Conservation (phyloP, 1,140 invertebrate genomes). For the Lethrus apterus region DNA sequence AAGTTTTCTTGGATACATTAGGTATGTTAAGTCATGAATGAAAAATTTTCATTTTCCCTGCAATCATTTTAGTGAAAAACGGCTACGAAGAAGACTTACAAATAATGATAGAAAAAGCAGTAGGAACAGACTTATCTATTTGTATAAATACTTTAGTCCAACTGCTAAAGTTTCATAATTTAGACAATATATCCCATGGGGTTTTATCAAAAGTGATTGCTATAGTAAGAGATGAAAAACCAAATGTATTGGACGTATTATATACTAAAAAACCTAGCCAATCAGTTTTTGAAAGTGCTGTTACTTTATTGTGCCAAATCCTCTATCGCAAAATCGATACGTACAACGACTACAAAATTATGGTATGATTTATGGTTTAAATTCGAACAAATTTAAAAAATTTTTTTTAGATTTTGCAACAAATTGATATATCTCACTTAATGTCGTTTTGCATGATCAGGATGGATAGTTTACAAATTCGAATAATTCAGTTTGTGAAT, state of each 20-base stretch:
- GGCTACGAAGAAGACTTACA: neutral
- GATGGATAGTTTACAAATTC: slow-evolving; percentile 25
- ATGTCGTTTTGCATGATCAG: slow-evolving; percentile 1
- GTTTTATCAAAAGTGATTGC: slow-evolving; percentile 27
- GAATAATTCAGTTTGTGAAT: slow-evolving; percentile 28
- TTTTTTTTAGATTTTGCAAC: slow-evolving; percentile 25
- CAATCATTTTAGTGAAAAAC: slow-evolving; percentile 6
- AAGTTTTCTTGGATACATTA: too few species aligned
- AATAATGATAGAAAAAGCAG: slow-evolving; percentile 5
- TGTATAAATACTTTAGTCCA: slow-evolving; percentile 28
- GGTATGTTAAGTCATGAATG: neutral
- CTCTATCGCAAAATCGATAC: slow-evolving; percentile 21
- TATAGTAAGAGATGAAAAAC: slow-evolving; percentile 20
- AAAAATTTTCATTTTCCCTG: neutral
- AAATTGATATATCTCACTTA: slow-evolving; percentile 16
- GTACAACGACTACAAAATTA: slow-evolving; percentile 23
- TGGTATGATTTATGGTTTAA: slow-evolving; percentile 6
- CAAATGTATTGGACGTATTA: neutral
- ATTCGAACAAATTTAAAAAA: neutral
- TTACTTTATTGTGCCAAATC: slow-evolving; percentile 32
- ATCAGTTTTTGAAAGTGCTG: slow-evolving; percentile 23
- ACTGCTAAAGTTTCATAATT: slow-evolving; percentile 26
- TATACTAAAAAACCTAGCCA: slow-evolving; percentile 12
- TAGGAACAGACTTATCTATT: slow-evolving; percentile 21
- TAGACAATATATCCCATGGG: slow-evolving; percentile 18